Evolutionary conservation across 2,888 invertebrate genomes (phyloP), one percentile per base, ranked within the genome.

Genomic region (Macrosoma leucophasiata): DNA sequence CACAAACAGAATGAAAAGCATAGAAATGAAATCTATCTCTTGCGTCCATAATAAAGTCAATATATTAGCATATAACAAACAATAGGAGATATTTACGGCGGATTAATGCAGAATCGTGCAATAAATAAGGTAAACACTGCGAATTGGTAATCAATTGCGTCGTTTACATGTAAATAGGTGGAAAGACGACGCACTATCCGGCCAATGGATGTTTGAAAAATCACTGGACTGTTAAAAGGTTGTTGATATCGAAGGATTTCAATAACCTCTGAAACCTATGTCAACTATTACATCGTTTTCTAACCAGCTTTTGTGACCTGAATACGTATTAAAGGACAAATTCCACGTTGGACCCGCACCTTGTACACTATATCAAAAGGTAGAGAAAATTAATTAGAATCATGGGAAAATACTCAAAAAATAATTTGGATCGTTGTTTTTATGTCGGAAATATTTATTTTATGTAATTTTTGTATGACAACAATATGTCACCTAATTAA

Each of bases 81-180:
- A 36, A 36, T 27, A 30, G 30, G 36, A 22, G 21, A 36, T 36
- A 36, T 36, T 36, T 36, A 36, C 30, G 6, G 27, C 36, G 31
- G 31, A 31, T 36, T 36, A 27, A 36, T 36, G 30, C 36, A 27
- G 22, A 39, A 42, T 50, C 57, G 44, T 41, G 52, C 55, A 56
- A 67, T 68, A 63, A 63, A 66, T 58, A 50, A 51, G 49, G 36
- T n/a, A 29, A 36, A 44, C 48, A 41, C 43, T 40, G 44, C 43
- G 43, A 59, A 62, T 64, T 58, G 48, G 46, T 52, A 56, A 58
- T 56, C 55, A 59, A 68, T 64, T 56, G 52, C 47, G 43, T 56
- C 58, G 65, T 74, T 66, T 57, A 54, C 66, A 71, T 74, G 54
- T 60, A 65, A 63, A 74, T 66, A 46, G 54, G 29, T 50, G 55